Percentiles rank a stretch among this genome's conserved stretches.
phyloP scores from a whole-genome alignment of 2,888 invertebrate genomes.

The Apodemia duryi region DNA sequence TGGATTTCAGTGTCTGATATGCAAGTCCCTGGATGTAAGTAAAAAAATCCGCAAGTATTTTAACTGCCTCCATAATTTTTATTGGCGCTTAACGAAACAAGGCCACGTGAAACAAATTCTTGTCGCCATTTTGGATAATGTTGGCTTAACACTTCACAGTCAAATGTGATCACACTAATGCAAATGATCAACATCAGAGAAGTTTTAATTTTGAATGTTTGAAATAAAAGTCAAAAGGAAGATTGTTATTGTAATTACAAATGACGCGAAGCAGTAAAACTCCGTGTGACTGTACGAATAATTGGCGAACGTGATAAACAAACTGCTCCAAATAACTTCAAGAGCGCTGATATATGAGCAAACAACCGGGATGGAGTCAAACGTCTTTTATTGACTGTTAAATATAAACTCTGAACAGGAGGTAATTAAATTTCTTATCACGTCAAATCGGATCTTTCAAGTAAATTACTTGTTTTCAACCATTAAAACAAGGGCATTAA shows the following conservation, averaged over 20 bases:
- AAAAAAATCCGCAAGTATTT: too few relatives aligned
- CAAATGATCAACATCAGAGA: conserved; percentile 5
- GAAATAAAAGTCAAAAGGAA: conserved; percentile 20
- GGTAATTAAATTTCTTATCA: conserved; percentile 12
- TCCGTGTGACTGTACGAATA: conserved; percentile 52
- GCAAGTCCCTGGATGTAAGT: too few relatives aligned
- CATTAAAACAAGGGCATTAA: conserved; percentile 9
- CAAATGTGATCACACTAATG: not conserved
- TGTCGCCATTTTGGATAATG: not conserved
- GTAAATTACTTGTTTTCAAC: not conserved
- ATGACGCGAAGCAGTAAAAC: conserved; percentile 32
- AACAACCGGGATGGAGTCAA: conserved; percentile 13
- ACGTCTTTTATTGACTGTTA: conserved; percentile 11
- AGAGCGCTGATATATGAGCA: conserved; percentile 15
- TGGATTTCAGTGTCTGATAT: too few relatives aligned
- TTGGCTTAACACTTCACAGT: not conserved
- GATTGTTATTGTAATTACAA: conserved; percentile 27
- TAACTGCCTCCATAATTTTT: too few relatives aligned
- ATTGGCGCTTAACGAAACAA: not conserved
- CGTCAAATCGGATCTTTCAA: not conserved
- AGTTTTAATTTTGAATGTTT: conserved; percentile 18
- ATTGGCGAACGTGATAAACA: conserved; percentile 49
- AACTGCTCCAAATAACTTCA: conserved; percentile 52
- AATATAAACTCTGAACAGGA: conserved; percentile 13
- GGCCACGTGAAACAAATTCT: not conserved